Evolutionary conservation across 2,797 vertebrate species (phyloP), one percentile per base, ranked within the genome.

Genomic region (Ciconia nigra): DNA sequence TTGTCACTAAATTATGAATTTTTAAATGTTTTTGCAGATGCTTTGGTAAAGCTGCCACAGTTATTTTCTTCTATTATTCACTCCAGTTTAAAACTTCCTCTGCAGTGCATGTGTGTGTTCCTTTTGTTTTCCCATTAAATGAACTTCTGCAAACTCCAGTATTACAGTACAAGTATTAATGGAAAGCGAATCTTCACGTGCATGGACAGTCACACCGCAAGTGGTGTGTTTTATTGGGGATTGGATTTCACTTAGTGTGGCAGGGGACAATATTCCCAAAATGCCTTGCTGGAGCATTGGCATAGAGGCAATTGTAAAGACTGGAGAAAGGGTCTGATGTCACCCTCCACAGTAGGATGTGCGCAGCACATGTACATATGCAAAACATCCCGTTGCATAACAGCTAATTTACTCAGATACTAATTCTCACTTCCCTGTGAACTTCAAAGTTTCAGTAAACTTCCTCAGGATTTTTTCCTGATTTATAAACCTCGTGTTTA

Each of bases 1-100:
- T 72, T 87, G 62, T 59, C 70, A 66, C 44, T 84, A 79, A 84
- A 73, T 79, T 86, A 87, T 31, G 18, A 79, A 33, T 87, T 93
- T 88, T 88, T 42, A 65, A 71, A n/a, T 88, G 69, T 72, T 93
- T 94, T 82, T 81, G 67, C 63, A 54, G 70, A 41, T 78, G 41
- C 51, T 79, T 95, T 90, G 58, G 33, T 76, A 54, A 85, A 92
- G 33, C 61, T 92, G 41, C 61, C 39, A 84, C 22, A 44, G 20
- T 76, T 91, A 54, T 52, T 91, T 92, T 73, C 76, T 85, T 73
- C 35, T 26, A 2, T 78, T 95, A 73, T 42, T 80, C 49, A 8
- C 15, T 89, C 15, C 20, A 17, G 29, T 65, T 87, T 74, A 87
- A 86, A 86, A 72, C 46, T 87, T 79, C 61, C 52, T 83, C 49